Evolutionary conservation across 2,888 invertebrate genomes (phyloP).

Genomic region (Beris chalybata): DNA sequence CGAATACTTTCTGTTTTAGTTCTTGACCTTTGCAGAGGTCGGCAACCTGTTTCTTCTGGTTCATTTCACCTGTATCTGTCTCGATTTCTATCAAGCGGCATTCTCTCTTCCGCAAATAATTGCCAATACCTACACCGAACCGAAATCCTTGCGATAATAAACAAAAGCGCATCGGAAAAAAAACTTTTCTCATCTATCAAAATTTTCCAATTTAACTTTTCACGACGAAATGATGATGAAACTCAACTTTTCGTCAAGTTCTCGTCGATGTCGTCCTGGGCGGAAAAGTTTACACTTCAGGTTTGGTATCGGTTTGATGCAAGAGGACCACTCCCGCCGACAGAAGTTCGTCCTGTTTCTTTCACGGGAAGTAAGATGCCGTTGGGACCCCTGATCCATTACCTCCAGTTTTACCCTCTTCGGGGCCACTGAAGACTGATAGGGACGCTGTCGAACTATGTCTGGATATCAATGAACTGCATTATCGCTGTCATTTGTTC

Average conservation of each 20-base stretch:
- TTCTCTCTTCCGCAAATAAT: not conserved
- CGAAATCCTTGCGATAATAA: conserved; percentile 8
- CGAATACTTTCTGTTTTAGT: no score
- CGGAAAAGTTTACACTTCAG: not conserved
- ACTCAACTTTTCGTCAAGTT: conserved; percentile 32
- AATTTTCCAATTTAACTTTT: conserved; percentile 40
- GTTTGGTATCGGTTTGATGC: conserved; percentile 1
- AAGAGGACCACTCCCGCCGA: not conserved
- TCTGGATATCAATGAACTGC: conserved; percentile 37
- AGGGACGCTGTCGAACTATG: conserved; percentile 27
- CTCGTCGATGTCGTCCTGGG: conserved; percentile 3
- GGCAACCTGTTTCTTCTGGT: no score
- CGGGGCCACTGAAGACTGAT: not conserved
- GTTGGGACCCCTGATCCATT: not conserved
- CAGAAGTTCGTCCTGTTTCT: not conserved
- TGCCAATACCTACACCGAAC: conserved; percentile 20
- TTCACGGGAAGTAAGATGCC: conserved; percentile 8
- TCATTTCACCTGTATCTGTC: no score
- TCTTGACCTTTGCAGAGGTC: no score
- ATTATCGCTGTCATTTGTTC: conserved; percentile 37
- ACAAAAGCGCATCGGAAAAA: conserved; percentile 1
- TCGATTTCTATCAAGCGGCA: no score
- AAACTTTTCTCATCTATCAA: conserved; percentile 38
- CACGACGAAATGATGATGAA: conserved; percentile 37
- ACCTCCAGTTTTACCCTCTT: not conserved